Conservation (phyloP, 1,140 invertebrate genomes). For the Solenopsis invicta region DNA sequence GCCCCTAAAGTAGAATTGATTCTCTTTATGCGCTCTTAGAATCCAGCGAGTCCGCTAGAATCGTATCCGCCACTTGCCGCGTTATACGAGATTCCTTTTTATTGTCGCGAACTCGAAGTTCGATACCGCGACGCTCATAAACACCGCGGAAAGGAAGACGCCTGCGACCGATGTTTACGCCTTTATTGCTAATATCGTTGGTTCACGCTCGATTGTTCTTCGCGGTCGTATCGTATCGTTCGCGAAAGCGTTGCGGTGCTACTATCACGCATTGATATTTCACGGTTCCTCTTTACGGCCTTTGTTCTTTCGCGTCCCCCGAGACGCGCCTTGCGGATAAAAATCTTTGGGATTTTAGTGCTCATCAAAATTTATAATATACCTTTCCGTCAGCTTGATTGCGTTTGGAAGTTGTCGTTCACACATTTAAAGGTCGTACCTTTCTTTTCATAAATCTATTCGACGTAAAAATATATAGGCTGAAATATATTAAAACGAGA, state of each 20-base stretch:
- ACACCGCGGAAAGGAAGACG: conserved; percentile 39
- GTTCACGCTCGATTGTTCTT: conserved; percentile 67
- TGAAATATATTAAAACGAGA: background rate
- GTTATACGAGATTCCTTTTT: conserved; percentile 64
- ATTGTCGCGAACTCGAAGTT: conserved; percentile 42
- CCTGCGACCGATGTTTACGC: conserved; percentile 64
- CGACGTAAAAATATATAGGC: background rate
- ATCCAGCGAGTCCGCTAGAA: conserved; percentile 3
- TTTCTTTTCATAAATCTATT: conserved; percentile 34
- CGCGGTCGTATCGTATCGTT: conserved; percentile 54
- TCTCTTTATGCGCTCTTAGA: conserved; percentile 37
- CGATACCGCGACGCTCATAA: conserved; percentile 60
- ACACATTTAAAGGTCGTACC: background rate
- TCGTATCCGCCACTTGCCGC: conserved; percentile 4
- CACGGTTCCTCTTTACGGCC: conserved; percentile 65
- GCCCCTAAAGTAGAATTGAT: conserved; percentile 22
- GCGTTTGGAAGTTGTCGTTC: conserved; percentile 18
- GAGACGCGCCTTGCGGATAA: background rate
- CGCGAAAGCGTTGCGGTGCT: background rate
- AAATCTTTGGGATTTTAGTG: conserved; percentile 65
- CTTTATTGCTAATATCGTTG: conserved; percentile 73
- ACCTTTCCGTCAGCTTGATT: conserved; percentile 40
- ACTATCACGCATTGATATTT: conserved; percentile 69
- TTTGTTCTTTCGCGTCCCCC: conserved; percentile 27
- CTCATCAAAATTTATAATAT: conserved; percentile 58